A percentile compares a stretch with the other conserved stretches of the same genome.
phyloP scores from a whole-genome alignment of 2,113 vertebrate species.

The Sakesphorus luctuosus region DNA sequence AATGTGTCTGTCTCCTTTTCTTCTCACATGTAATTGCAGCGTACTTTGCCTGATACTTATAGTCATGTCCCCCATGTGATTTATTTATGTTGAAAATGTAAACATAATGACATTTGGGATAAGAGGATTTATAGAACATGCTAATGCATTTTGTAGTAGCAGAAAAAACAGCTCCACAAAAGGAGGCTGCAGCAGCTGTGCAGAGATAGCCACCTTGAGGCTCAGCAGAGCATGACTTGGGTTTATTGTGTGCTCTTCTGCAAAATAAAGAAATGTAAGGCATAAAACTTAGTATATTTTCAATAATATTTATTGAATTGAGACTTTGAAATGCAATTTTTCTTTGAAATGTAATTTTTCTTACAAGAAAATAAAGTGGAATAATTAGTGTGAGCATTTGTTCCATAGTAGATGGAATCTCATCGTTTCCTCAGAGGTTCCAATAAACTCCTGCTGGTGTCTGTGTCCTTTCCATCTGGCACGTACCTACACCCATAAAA shows the following conservation, averaged over 20 bases:
- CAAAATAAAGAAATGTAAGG: not conserved
- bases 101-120: not conserved
- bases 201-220: constrained; percentile 55
- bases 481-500: rapidly evolving
- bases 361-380: no score
- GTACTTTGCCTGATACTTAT: not conserved
- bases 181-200: not conserved
- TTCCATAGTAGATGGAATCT: not conserved
- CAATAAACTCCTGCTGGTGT: not conserved
- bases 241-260: not conserved
- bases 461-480: not conserved
- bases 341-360: not conserved
- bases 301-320: not conserved
- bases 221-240: not conserved
- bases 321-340: not conserved
- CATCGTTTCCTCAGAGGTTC: not conserved
- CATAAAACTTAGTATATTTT: not conserved
- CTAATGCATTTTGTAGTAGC: not conserved
- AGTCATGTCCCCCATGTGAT: not conserved
- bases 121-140: not conserved
- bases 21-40: not conserved
- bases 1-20: not conserved
- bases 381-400: not conserved
- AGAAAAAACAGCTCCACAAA: not conserved
- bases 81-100: not conserved